Percentiles rank a stretch among this genome's conserved stretches.
These are phyloP conservation scores for Hirudo medicinalis DNA, from an alignment of 1,140 invertebrate genomes.

Conservation along the genomic window DNA sequence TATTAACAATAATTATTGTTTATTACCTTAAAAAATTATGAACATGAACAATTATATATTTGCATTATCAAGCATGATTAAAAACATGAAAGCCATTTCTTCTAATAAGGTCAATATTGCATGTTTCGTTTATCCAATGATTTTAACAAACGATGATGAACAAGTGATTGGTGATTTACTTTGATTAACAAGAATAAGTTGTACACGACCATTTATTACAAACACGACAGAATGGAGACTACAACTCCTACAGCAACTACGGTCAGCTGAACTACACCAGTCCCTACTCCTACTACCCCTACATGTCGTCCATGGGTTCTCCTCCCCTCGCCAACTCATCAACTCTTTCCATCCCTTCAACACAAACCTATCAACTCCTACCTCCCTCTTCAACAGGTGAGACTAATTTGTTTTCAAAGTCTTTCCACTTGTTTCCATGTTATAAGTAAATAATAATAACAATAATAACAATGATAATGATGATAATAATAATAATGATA, in stretches of 20 bases:
- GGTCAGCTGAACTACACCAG: conserved; percentile 21
- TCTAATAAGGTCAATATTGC: too few species aligned
- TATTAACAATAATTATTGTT: too few species aligned
- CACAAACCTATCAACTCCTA: conserved; percentile 32
- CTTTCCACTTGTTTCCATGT: not conserved
- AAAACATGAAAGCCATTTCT: too few species aligned
- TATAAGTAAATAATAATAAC: conserved; percentile 24
- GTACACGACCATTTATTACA: too few species aligned
- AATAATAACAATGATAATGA: conserved; percentile 24
- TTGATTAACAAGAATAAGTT: too few species aligned
- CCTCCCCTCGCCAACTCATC: conserved; percentile 13
- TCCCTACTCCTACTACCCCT: conserved; percentile 27
- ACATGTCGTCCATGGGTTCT: conserved; percentile 23
- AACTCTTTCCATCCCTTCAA: conserved; percentile 27
- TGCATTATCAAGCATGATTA: too few species aligned
- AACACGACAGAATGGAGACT: conserved; percentile 6
- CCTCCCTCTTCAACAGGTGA: conserved; percentile 24
- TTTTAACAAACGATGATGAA: too few species aligned
- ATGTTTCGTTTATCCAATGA: too few species aligned
- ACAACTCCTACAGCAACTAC: conserved; percentile 25
- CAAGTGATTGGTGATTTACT: too few species aligned
- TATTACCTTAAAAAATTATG: too few species aligned
- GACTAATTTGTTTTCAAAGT: too few species aligned
- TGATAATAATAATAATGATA: not conserved
- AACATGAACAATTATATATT: too few species aligned